Percentiles rank a stretch among this genome's conserved stretches.
Evolutionary conservation across 2,113 vertebrate genomes (phyloP).

Genomic region (Proterorhinus semilunaris): DNA sequence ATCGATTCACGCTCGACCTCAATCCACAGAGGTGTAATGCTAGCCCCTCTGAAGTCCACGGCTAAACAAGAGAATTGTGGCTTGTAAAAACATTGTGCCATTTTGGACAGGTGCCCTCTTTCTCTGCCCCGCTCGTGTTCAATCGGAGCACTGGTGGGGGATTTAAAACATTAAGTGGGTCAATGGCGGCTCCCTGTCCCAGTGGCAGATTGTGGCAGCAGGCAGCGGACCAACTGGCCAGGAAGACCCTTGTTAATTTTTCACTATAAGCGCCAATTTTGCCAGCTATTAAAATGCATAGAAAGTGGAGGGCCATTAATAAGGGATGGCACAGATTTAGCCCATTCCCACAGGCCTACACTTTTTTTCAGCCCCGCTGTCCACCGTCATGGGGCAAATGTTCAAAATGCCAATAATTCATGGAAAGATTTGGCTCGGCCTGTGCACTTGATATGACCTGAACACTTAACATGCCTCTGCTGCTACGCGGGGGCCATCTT

Average conservation of each 20-base stretch:
- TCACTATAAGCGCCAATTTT: constrained; percentile 51
- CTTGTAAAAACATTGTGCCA: background rate
- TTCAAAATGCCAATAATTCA: constrained; percentile 1
- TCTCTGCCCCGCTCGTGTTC: constrained; percentile 2
- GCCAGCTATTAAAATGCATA: constrained; percentile 60
- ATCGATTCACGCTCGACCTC: background rate
- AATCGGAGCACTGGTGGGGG: constrained; percentile 4
- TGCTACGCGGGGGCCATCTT: too few relatives aligned
- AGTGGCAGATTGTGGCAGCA: constrained; percentile 62
- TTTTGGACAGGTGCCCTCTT: background rate
- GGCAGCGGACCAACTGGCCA: constrained; percentile 59
- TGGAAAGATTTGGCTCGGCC: background rate
- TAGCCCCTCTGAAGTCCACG: background rate
- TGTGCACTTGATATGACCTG: background rate
- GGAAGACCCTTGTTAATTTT: constrained; percentile 54
- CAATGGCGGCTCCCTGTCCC: constrained; percentile 52
- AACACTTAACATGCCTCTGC: background rate
- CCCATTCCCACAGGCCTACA: constrained; percentile 16
- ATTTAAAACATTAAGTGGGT: constrained; percentile 60
- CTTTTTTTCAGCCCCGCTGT: background rate
- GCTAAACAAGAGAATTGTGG: background rate
- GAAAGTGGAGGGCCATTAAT: constrained; percentile 61
- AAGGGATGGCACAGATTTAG: constrained; percentile 45
- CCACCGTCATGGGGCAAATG: background rate
- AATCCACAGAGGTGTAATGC: constrained; percentile 1